These are phyloP conservation scores for Crotalus tigris DNA, from an alignment of 2,113 vertebrate species.

Conservation along the genomic window DNA sequence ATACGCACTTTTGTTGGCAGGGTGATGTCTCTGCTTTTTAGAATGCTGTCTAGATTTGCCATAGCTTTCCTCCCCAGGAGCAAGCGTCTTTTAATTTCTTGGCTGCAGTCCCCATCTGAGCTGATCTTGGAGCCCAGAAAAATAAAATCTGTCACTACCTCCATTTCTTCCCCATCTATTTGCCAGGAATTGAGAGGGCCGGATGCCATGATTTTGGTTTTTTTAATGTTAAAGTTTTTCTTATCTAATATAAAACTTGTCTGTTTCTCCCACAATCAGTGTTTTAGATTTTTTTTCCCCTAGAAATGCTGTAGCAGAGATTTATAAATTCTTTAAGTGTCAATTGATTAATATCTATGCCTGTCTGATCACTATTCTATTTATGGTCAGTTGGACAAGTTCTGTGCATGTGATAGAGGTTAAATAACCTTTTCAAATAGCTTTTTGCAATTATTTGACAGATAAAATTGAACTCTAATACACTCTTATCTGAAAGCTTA, in stretches of 20 bases:
- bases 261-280: slow-evolving; percentile 11
- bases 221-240: no score
- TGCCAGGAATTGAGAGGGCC: no score
- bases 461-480: slow-evolving; percentile 42
- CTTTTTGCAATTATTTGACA: slow-evolving; percentile 12
- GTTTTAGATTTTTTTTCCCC: background rate
- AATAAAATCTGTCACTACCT: no score
- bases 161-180: no score
- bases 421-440: slow-evolving; percentile 33
- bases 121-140: no score
- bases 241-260: background rate
- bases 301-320: background rate
- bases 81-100: no score
- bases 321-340: slow-evolving; percentile 19
- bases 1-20: no score
- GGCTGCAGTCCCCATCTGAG: no score
- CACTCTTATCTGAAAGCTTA: slow-evolving; percentile 42
- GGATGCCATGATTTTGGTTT: no score
- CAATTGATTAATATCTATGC: slow-evolving; percentile 47
- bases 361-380: slow-evolving; percentile 32
- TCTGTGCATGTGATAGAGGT: slow-evolving; percentile 5
- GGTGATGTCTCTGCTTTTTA: no score
- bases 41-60: no score
- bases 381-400: slow-evolving; percentile 11
- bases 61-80: no score